Evolutionary conservation across 2,888 invertebrate species (phyloP).

Genomic region (Sarcophaga subvicina): DNA sequence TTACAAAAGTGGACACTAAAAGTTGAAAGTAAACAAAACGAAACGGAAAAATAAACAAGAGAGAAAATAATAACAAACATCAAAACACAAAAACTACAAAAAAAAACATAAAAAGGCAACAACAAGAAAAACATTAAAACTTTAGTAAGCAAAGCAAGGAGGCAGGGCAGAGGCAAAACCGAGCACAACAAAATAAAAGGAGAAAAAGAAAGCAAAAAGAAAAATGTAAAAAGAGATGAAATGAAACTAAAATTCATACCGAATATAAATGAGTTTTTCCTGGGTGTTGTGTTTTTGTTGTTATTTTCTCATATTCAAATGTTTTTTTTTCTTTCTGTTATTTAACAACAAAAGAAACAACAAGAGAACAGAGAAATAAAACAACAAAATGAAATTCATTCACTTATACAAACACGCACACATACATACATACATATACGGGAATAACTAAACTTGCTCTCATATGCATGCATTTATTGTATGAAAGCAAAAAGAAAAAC

Average conservation of each 20-base stretch:
- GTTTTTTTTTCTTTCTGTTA: background rate
- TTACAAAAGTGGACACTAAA: conserved; percentile 62
- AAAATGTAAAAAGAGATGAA: conserved; percentile 21
- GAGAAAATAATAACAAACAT: conserved; percentile 40
- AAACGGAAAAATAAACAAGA: conserved; percentile 62
- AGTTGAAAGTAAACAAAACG: conserved; percentile 67
- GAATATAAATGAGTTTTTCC: conserved; percentile 61
- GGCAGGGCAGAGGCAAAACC: background rate
- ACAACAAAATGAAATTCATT: conserved; percentile 22
- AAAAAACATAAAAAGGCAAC: conserved; percentile 17
- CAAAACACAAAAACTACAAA: conserved; percentile 23
- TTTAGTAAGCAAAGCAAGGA: background rate
- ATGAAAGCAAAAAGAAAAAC: background rate
- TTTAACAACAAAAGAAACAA: conserved; percentile 3
- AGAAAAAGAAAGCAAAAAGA: background rate
- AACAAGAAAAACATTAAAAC: conserved; percentile 27
- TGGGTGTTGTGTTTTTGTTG: conserved; percentile 3
- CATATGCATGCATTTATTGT: background rate
- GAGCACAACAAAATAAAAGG: conserved; percentile 37
- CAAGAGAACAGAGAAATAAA: conserved; percentile 1
- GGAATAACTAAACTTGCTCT: background rate
- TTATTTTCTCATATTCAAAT: background rate
- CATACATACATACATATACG: background rate
- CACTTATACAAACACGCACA: conserved; percentile 6
- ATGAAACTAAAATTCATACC: conserved; percentile 44